Percentiles rank a stretch among this genome's conserved stretches.
These are phyloP conservation scores for Calycopis cecrops DNA, from an alignment of 1,140 invertebrate genomes.

Conservation along the genomic window DNA sequence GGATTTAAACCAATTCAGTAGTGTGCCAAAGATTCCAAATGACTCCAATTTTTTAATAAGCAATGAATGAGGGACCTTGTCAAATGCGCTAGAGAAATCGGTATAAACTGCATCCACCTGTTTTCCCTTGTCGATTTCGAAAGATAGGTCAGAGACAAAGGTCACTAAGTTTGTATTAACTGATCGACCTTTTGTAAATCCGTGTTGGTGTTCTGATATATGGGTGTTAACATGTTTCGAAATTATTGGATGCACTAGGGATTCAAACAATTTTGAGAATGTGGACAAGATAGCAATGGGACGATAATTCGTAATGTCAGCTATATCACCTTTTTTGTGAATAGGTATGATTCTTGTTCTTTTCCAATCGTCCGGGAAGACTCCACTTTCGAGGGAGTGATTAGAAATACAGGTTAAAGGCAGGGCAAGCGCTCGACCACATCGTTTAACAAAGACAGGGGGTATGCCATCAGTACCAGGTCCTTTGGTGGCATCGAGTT, in stretches of 20 bases:
- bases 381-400: slow-evolving; percentile 7
- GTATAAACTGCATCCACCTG: slow-evolving; percentile 24
- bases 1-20: slow-evolving; percentile 27
- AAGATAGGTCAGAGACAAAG: slow-evolving; percentile 13
- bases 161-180: slow-evolving; percentile 17
- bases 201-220: slow-evolving; percentile 20
- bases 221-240: slow-evolving; percentile 4
- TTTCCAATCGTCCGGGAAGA: slow-evolving; percentile 12
- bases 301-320: slow-evolving; percentile 15
- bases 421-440: slow-evolving; percentile 2
- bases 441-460: slow-evolving; percentile 10
- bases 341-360: slow-evolving; percentile 15
- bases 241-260: slow-evolving; percentile 15
- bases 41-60: slow-evolving; percentile 25
- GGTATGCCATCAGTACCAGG: neutral
- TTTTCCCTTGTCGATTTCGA: slow-evolving; percentile 15
- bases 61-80: slow-evolving; percentile 30
- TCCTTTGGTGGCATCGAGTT: slow-evolving; percentile 9
- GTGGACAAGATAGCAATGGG: slow-evolving; percentile 18
- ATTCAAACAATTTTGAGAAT: slow-evolving; percentile 14
- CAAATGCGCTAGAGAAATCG: slow-evolving; percentile 27
- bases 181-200: slow-evolving; percentile 17
- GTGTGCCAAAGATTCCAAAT: slow-evolving; percentile 21
- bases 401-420: neutral
- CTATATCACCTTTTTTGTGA: slow-evolving; percentile 13